Conservation (phyloP, 1,140 invertebrate genomes). For the Scaptomyza montana region DNA sequence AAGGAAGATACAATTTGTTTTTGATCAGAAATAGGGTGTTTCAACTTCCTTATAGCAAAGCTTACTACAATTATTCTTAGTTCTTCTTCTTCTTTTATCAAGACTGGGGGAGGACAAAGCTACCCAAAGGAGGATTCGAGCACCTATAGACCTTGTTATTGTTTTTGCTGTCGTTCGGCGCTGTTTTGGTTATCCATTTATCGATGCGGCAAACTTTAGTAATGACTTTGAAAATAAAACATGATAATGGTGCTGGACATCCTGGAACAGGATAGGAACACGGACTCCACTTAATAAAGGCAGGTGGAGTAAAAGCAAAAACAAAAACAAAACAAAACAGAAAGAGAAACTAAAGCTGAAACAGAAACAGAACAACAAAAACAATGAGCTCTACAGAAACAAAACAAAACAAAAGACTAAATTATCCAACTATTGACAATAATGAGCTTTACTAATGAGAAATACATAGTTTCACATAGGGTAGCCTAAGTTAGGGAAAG, state of each 20-base stretch:
- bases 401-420: constrained; percentile 40
- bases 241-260: constrained; percentile 44
- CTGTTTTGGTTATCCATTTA: constrained; percentile 82
- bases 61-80: not conserved
- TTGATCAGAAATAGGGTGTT: not conserved
- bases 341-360: constrained; percentile 14
- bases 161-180: constrained; percentile 39
- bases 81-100: not conserved
- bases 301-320: constrained; percentile 13
- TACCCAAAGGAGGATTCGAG: constrained; percentile 13
- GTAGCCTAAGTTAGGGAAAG: no score
- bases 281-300: not conserved
- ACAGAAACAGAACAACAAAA: constrained; percentile 8
- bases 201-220: constrained; percentile 79
- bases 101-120: constrained; percentile 42
- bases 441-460: constrained; percentile 81
- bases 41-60: not conserved
- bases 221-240: constrained; percentile 82
- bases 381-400: constrained; percentile 33
- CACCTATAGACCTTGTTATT: constrained; percentile 10
- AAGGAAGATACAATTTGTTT: not conserved
- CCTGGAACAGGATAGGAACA: not conserved
- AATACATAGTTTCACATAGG: constrained; percentile 26
- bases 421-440: constrained; percentile 78
- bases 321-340: constrained; percentile 21